Conservation (phyloP, 2,888 invertebrate species). For the Ceriagrion tenellum region DNA sequence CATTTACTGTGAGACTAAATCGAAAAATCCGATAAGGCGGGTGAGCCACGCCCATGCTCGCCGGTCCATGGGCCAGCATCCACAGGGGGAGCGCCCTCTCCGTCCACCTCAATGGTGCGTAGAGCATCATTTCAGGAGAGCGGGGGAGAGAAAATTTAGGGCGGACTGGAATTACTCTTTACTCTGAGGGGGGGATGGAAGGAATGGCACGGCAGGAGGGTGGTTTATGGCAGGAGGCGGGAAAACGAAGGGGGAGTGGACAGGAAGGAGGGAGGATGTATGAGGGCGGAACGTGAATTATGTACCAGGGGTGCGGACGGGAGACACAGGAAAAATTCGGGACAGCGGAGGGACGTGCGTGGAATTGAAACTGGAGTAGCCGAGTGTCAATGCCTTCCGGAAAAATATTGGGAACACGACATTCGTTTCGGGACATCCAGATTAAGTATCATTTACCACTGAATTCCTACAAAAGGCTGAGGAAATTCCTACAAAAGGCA, state of each 20-base stretch:
- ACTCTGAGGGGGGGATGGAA: neutral
- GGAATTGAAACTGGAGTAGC: neutral
- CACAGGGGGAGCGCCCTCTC: no score
- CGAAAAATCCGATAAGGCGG: no score
- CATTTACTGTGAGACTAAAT: no score
- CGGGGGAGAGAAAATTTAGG: neutral
- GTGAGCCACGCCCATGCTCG: no score
- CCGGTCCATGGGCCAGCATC: no score
- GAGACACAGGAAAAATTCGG: slow-evolving; percentile 13
- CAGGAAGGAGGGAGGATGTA: neutral
- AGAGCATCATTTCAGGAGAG: neutral
- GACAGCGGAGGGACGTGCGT: neutral
- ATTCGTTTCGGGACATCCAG: neutral
- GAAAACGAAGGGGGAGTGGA: neutral
- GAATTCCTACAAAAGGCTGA: neutral
- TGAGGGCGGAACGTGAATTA: neutral
- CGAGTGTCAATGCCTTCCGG: neutral
- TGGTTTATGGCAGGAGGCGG: neutral
- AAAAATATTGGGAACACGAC: neutral
- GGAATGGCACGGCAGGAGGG: neutral
- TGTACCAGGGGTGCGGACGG: slow-evolving; percentile 16
- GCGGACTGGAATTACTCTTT: neutral
- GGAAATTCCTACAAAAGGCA: neutral
- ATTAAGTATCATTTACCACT: neutral
- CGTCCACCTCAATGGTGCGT: neutral